Conservation (phyloP, 2,113 vertebrate species). For the Xerus inauris region DNA sequence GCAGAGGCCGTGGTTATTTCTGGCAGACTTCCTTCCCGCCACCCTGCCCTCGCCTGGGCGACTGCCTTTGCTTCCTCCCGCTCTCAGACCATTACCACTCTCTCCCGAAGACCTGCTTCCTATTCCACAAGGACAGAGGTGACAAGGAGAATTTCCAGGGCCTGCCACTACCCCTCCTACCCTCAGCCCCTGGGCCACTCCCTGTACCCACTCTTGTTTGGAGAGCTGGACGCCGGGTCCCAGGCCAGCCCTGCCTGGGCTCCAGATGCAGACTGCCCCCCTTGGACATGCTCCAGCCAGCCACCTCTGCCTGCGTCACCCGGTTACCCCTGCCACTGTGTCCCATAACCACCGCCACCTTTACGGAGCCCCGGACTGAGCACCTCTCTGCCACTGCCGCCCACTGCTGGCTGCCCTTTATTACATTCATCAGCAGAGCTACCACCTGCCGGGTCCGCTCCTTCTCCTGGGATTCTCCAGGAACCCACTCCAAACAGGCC, state of each 20-base stretch:
- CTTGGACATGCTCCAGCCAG: not conserved
- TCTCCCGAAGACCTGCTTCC: not conserved
- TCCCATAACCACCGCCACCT: not conserved
- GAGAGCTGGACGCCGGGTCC: not conserved
- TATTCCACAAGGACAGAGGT: not conserved
- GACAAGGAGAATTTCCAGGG: not conserved
- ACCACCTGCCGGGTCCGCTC: not conserved
- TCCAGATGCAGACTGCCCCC: not conserved
- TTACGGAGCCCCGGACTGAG: not conserved
- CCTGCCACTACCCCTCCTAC: not conserved
- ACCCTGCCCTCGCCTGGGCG: fast-evolving
- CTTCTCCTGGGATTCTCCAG: not conserved
- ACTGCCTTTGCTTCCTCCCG: not conserved
- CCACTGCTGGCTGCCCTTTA: not conserved
- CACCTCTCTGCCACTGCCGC: not conserved
- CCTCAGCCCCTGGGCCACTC: not conserved
- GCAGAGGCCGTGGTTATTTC: fast-evolving
- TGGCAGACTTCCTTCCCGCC: not conserved
- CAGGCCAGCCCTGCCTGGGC: not conserved
- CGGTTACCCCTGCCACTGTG: too few relatives aligned
- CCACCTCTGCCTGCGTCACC: fast-evolving
- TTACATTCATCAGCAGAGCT: not conserved
- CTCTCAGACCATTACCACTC: not conserved
- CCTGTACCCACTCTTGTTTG: not conserved
- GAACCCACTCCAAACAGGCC: not conserved